phyloP scores from a whole-genome alignment of 2,888 invertebrate species.

The Ptycholaimellus sp. region DNA sequence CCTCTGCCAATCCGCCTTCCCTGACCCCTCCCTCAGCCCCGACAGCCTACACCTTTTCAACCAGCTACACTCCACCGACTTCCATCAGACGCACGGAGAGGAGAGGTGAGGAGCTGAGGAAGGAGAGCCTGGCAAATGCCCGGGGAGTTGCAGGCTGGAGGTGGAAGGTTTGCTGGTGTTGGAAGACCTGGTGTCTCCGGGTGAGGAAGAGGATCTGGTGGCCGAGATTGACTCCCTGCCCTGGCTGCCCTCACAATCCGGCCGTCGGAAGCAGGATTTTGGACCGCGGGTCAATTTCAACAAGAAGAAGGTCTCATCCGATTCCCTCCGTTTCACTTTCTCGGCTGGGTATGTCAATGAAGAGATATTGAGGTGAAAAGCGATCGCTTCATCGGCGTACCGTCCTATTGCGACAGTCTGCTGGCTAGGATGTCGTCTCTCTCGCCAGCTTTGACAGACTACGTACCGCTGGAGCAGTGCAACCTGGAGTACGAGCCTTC shows the following conservation, averaged over 20 bases:
- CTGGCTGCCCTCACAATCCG: conserved; percentile 75
- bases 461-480: conserved; percentile 53
- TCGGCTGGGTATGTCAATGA: no score
- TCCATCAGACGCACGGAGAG: no score
- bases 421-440: conserved; percentile 13
- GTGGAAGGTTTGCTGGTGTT: conserved; percentile 24
- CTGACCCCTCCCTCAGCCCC: no score
- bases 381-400: conserved; percentile 40
- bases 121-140: conserved; percentile 8
- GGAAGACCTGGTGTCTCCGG: conserved; percentile 43
- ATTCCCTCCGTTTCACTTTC: no score
- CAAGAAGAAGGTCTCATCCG: conserved; percentile 52
- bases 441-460: conserved; percentile 11
- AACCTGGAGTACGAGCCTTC: conserved; percentile 61
- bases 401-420: conserved; percentile 39
- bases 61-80: no score
- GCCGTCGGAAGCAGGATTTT: conserved; percentile 83
- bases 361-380: no score
- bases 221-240: conserved; percentile 47
- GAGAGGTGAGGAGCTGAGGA: neutral
- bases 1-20: no score
- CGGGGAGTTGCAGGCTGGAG: conserved; percentile 8
- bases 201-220: conserved; percentile 45
- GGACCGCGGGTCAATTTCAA: conserved; percentile 98
- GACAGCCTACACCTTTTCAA: no score